Conservation (phyloP, 2,113 vertebrate genomes). For the Cacatua alba region DNA sequence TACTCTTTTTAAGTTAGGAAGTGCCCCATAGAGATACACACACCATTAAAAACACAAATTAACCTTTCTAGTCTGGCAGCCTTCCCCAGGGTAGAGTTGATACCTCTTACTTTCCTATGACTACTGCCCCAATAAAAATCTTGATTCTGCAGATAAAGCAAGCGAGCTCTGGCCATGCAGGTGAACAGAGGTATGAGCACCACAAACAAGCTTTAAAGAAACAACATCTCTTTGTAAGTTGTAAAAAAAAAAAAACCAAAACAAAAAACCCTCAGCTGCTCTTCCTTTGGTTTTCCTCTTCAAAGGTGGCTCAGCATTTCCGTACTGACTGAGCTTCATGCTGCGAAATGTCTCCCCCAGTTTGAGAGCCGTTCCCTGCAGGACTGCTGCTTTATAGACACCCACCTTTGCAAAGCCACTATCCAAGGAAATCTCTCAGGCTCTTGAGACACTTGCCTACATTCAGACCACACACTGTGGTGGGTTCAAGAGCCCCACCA, state of each 20-base stretch:
- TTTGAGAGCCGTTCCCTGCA: fast-evolving
- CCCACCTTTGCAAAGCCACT: background rate
- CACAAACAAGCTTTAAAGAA: background rate
- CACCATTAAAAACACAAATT: background rate
- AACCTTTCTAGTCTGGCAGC: background rate
- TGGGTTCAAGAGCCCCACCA: background rate
- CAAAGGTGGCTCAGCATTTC: background rate
- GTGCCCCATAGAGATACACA: background rate
- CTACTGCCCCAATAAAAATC: background rate
- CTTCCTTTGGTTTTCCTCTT: background rate
- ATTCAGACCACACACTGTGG: fast-evolving
- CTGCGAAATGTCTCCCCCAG: background rate
- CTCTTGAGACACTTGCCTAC: background rate
- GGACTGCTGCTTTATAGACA: background rate
- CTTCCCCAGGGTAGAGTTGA: background rate
- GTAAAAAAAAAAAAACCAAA: background rate
- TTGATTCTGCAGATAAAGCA: background rate
- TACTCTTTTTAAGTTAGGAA: background rate
- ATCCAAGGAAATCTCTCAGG: background rate
- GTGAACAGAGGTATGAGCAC: background rate
- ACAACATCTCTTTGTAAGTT: fast-evolving
- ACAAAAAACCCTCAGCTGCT: background rate
- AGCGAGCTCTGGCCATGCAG: background rate
- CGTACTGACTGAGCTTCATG: background rate
- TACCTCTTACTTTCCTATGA: background rate